Percentiles rank a stretch among this genome's conserved stretches.
These are phyloP conservation scores for Chloebia gouldiae DNA, from an alignment of 2,113 vertebrate species.

Conservation along the genomic window DNA sequence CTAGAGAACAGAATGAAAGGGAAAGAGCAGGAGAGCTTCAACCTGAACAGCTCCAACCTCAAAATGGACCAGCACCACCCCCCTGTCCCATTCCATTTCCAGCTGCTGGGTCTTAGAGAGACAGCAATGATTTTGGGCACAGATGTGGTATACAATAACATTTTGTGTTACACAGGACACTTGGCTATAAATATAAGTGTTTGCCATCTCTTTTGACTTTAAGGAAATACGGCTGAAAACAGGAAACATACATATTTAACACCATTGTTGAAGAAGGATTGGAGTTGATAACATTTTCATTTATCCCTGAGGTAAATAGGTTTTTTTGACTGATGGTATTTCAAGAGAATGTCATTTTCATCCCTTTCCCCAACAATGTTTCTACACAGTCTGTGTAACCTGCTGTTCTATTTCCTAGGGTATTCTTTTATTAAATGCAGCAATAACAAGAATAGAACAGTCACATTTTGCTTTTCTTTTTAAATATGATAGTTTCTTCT, in stretches of 20 bases:
- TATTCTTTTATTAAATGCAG: not conserved
- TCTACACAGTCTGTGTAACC: not conserved
- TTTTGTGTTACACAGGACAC: not conserved
- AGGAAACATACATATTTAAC: not conserved
- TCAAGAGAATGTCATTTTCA: not conserved
- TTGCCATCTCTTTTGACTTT: not conserved
- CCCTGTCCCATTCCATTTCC: rapidly evolving
- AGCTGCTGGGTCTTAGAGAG: not conserved
- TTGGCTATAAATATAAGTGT: not conserved
- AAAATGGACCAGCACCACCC: too few species aligned
- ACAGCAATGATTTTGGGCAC: not conserved
- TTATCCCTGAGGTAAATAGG: not conserved
- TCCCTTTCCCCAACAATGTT: not conserved
- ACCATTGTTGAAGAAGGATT: not conserved
- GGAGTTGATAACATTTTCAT: not conserved
- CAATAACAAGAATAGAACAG: not conserved
- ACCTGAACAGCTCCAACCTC: rapidly evolving
- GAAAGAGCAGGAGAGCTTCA: not conserved
- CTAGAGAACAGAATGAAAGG: not conserved
- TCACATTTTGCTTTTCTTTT: not conserved
- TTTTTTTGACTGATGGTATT: not conserved
- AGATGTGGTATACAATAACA: not conserved
- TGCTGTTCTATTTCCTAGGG: not conserved
- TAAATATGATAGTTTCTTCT: not conserved
- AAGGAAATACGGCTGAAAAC: not conserved